These are phyloP conservation scores for Ashinkailepas kermadecensis DNA, from an alignment of 2,888 invertebrate genomes.

Conservation along the genomic window DNA sequence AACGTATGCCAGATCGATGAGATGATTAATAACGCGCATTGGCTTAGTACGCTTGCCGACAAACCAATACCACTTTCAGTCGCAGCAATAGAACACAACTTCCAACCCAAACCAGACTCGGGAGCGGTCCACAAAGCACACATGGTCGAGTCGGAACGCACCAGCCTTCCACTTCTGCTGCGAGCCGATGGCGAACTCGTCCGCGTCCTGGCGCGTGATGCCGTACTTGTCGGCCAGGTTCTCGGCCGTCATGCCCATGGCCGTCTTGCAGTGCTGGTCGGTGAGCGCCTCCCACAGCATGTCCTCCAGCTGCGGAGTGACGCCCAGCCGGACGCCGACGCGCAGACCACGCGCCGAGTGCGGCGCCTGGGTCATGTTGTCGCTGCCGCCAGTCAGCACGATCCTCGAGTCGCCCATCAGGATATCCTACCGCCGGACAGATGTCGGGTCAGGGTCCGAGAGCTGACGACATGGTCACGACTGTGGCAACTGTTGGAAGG, in stretches of 20 bases:
- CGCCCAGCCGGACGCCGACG: conserved; percentile 79
- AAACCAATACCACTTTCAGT: too few relatives aligned
- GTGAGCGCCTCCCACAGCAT: conserved; percentile 79
- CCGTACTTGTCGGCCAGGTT: conserved; percentile 80
- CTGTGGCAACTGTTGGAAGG: too few relatives aligned
- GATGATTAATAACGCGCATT: too few relatives aligned
- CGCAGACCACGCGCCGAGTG: conserved; percentile 74
- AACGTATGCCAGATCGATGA: too few relatives aligned
- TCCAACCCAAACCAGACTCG: neutral
- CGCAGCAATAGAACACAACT: neutral
- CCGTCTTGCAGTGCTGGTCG: conserved; percentile 79
- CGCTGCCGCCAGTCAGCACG: conserved; percentile 82
- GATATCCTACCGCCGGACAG: conserved; percentile 59
- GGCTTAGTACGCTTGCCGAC: too few relatives aligned
- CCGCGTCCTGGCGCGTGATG: conserved; percentile 71
- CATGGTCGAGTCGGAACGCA: conserved; percentile 39
- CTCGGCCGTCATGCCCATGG: conserved; percentile 95
- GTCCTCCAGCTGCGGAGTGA: conserved; percentile 57
- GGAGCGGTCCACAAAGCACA: too few relatives aligned
- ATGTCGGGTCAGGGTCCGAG: too few relatives aligned
- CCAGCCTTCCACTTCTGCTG: conserved; percentile 81
- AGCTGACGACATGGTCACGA: too few relatives aligned
- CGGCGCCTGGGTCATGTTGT: conserved; percentile 92
- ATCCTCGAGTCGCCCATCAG: conserved; percentile 72
- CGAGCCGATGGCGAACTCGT: conserved; percentile 73